phyloP scores from a whole-genome alignment of 2,113 vertebrate genomes.

The Phylloscopus trochiloides region DNA sequence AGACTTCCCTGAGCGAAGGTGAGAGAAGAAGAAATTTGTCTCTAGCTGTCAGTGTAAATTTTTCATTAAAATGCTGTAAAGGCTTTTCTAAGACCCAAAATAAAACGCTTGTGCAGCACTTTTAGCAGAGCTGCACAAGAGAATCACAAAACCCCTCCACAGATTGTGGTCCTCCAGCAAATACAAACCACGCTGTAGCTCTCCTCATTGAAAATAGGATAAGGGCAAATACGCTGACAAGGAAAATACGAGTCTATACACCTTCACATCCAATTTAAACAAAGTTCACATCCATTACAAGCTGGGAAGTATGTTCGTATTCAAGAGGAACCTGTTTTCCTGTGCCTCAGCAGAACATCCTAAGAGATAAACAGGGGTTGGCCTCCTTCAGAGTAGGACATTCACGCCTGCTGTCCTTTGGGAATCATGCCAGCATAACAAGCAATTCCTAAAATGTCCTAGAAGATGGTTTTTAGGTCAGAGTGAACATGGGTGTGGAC shows the following conservation, averaged over 20 bases:
- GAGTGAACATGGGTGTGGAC: neutral
- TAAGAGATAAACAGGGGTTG: neutral
- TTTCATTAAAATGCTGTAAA: slow-evolving; percentile 40
- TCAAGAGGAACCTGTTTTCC: neutral
- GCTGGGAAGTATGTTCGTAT: neutral
- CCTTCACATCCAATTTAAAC: slow-evolving; percentile 44
- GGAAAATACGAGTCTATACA: neutral
- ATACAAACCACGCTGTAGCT: neutral
- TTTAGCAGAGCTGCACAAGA: neutral
- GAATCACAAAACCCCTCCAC: neutral
- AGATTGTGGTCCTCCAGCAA: slow-evolving; percentile 15
- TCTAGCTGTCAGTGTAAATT: slow-evolving; percentile 32
- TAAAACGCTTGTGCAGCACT: slow-evolving; percentile 43
- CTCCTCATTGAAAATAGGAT: slow-evolving; percentile 39
- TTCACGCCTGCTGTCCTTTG: neutral
- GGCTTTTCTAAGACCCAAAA: slow-evolving; percentile 20
- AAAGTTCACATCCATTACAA: slow-evolving; percentile 38
- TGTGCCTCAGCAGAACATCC: slow-evolving; percentile 12
- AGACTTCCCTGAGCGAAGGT: neutral
- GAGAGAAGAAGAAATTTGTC: slow-evolving; percentile 42
- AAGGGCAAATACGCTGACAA: slow-evolving; percentile 44
- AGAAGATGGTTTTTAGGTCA: neutral
- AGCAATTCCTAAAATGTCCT: neutral
- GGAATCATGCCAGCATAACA: neutral
- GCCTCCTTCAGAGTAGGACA: neutral